Base-by-base conservation (phyloP, 2,888 invertebrate genomes). In the Maniola hyperantus region DNA sequence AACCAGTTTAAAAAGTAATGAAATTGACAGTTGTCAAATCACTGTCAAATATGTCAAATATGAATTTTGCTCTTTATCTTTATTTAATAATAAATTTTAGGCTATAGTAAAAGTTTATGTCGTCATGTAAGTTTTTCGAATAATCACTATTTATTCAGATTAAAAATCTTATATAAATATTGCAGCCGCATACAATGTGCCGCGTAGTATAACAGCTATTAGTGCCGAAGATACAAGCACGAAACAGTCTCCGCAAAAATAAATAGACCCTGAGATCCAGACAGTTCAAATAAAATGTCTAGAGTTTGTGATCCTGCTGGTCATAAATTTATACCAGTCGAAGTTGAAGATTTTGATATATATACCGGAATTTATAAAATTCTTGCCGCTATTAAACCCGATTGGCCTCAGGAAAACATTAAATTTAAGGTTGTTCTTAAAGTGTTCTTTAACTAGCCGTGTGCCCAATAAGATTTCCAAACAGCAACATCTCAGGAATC, bases 351-450 rank as follows among this genome's bases (percentile, higher is more conserved):
- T 83, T 91, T 94, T 79, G 91, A 95, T 82, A 91, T 96, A 59
- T 92, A 94, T 73, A 87, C 89, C 51, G 97, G 96, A 74, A 96
- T 96, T 64, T 85, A 92, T 73, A 88, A 94, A 81, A 89, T 97
- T 77, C 89, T 97, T 67, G 89, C 93, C 84, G 88, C 87, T 58
- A 94, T 97, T 73, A 93, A 96, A 80, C 96, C 97, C 18, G 77
- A 91, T 51, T 97, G 97, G 97, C 84, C 93, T 65, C 77, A 89
- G 69, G 91, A 93, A 72, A 88, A 93, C 76, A 92, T 97, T 68
- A 91, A 93, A 77, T 95, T 95, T 83, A 97, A 96, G 95, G 97
- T 97, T 48, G 53, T 36, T 61, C 68, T 57, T 57, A 26, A 20
- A 57, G 13, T 57, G 34, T 63, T n/a, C 5, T 34, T 60, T 46